These are phyloP conservation scores for Urocyon cinereoargenteus DNA, from an alignment of 2,797 vertebrate genomes.

Conservation along the genomic window DNA sequence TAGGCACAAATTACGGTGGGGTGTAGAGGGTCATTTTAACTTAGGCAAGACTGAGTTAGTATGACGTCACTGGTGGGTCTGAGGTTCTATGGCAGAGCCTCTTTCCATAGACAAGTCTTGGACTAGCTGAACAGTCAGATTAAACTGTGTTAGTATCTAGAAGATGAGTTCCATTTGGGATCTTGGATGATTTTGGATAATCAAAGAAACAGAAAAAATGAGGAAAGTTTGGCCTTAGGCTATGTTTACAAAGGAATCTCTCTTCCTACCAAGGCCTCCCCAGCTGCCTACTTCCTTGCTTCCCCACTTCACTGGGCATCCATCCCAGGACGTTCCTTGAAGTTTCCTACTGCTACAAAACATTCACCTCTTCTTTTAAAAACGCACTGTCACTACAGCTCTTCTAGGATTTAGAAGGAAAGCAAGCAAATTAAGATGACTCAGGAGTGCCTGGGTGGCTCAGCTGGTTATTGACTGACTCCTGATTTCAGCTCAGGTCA, in stretches of 20 bases:
- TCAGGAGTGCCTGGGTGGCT: background rate
- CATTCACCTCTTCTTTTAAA: conserved; percentile 44
- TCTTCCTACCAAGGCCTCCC: too few species aligned
- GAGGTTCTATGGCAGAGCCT: background rate
- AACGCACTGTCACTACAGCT: background rate
- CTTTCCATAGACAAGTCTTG: background rate
- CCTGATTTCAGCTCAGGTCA: background rate
- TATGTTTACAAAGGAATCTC: conserved; percentile 24
- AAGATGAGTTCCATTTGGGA: background rate
- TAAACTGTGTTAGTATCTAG: background rate
- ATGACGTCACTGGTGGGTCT: background rate
- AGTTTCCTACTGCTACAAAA: conserved; percentile 28
- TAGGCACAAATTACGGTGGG: conserved; percentile 7
- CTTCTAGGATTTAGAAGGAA: conserved; percentile 20
- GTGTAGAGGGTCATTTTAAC: background rate
- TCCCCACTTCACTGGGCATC: background rate
- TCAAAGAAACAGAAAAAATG: background rate
- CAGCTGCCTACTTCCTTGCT: background rate
- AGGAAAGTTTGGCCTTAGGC: background rate
- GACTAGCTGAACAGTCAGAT: background rate
- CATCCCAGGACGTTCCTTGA: conserved; percentile 39
- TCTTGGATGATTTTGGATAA: background rate
- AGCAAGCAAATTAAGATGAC: conserved; percentile 58
- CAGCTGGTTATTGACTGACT: background rate
- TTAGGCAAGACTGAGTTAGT: background rate